Evolutionary conservation across 2,113 vertebrate genomes (phyloP), one percentile per base, ranked within the genome.

Genomic region (Callithrix jacchus): DNA sequence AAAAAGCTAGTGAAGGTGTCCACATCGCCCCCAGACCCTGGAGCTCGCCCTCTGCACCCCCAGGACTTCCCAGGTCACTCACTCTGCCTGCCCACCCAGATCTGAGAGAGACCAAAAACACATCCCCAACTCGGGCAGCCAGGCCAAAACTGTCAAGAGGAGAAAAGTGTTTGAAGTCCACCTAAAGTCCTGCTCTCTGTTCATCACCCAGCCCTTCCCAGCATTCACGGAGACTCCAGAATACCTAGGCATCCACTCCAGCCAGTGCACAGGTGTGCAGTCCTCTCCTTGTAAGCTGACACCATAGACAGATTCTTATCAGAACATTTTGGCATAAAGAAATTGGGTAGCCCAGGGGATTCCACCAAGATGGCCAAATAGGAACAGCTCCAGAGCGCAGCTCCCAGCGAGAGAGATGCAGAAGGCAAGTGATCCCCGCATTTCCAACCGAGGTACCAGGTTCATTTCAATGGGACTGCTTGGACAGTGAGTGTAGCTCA

Each of bases 61-160:
- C 1, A 12, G 58, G 83, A 40, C 54, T 86, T 35, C 82, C 66
- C 47, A 0, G 27, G 42, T 64, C 80, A 37, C 74, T 97, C 93
- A 70, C 83, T 87, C 89, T 93, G 32, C 58, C 85, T 27, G 23
- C n/a, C 74, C 71, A 40, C 58, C 93, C 37, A 76, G 83, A 80
- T 81, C 79, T 27, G 52, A 45, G 1, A 47, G 87, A 58, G 16
- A 20, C 82, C 25, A 52, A 96, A 97, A 95, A 93, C 97, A 87
- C 81, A 64, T 35, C 94, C 84, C 40, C 81, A n/a, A 95, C 92
- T 85, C 93, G 83, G 54, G 77, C 73, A 37, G 86, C 96, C 77
- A 70, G 79, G 93, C 84, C 85, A 80, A 95, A 98, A 97, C 98
- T 98, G 98, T 98, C 98, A 97, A 95, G 89, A 96, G 94, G 80